These are phyloP conservation scores for Ceyx margarethae DNA, from an alignment of 2,113 vertebrate genomes.

Conservation along the genomic window DNA sequence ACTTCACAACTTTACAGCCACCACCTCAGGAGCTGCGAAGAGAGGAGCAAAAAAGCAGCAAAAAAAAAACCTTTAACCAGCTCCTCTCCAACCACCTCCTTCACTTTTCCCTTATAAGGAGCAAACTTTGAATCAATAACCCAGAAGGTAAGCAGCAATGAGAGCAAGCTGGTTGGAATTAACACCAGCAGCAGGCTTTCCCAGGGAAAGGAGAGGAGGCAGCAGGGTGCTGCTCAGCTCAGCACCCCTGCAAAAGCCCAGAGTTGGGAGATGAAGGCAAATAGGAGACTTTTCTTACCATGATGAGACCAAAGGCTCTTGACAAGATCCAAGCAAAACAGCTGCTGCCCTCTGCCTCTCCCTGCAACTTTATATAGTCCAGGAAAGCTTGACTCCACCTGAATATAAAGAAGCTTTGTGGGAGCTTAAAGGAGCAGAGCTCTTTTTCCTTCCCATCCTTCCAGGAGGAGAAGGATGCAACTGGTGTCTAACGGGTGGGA, in stretches of 20 bases:
- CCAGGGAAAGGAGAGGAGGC: neutral
- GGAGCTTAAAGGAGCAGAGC: constrained; percentile 61
- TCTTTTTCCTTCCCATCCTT: constrained; percentile 15
- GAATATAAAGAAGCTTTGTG: constrained; percentile 11
- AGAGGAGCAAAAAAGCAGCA: neutral
- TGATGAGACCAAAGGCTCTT: neutral
- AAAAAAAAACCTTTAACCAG: neutral
- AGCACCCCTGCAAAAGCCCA: accelerated
- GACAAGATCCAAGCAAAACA: neutral
- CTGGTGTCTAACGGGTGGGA: neutral
- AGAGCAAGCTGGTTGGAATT: neutral
- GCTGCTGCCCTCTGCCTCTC: constrained; percentile 40
- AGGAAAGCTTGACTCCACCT: constrained; percentile 59
- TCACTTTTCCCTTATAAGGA: constrained; percentile 64
- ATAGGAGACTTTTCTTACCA: constrained; percentile 48
- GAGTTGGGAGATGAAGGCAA: neutral
- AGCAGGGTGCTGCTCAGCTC: neutral
- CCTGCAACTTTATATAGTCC: constrained; percentile 67
- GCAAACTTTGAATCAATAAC: neutral
- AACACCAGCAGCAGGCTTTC: neutral
- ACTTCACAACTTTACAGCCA: neutral
- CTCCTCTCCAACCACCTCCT: neutral
- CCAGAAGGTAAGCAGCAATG: neutral
- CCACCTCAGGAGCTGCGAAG: neutral
- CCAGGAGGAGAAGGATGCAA: neutral